phyloP scores from a whole-genome alignment of 2,113 vertebrate genomes.

The Forbesichthys agassizii region DNA sequence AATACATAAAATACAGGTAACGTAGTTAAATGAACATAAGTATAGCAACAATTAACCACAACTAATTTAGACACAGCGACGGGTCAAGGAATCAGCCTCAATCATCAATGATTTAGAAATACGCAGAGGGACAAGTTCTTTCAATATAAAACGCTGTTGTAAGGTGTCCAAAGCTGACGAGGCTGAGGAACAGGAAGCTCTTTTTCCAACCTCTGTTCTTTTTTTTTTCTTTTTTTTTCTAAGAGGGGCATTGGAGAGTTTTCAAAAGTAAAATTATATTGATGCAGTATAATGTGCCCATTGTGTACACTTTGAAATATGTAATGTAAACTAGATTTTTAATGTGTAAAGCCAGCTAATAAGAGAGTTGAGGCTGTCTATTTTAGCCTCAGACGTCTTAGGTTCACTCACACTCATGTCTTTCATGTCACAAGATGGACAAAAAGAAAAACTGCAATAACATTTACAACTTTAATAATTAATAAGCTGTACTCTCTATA shows the following conservation, averaged over 20 bases:
- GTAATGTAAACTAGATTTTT: background rate
- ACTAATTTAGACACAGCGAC: no score
- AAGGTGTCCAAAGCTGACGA: no score
- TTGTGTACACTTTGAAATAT: background rate
- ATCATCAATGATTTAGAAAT: no score
- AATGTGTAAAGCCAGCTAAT: background rate
- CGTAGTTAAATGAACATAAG: no score
- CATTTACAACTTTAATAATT: constrained; percentile 6
- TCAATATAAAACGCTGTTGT: no score
- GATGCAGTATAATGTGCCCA: constrained; percentile 9
- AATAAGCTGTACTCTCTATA: no score
- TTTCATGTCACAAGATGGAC: background rate
- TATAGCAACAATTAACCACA: no score
- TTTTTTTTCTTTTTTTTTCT: constrained; percentile 11
- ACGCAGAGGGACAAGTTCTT: no score
- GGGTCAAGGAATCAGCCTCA: no score
- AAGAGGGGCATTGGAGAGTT: constrained; percentile 27
- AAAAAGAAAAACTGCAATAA: constrained; percentile 23
- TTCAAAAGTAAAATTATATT: background rate
- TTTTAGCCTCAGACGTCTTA: background rate
- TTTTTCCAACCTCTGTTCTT: no score
- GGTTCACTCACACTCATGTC: background rate
- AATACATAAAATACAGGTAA: no score
- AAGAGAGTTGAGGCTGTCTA: background rate
- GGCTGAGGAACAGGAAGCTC: no score